Evolutionary conservation across 2,113 vertebrate species (phyloP).

Genomic region (Chelonoidis abingdonii): DNA sequence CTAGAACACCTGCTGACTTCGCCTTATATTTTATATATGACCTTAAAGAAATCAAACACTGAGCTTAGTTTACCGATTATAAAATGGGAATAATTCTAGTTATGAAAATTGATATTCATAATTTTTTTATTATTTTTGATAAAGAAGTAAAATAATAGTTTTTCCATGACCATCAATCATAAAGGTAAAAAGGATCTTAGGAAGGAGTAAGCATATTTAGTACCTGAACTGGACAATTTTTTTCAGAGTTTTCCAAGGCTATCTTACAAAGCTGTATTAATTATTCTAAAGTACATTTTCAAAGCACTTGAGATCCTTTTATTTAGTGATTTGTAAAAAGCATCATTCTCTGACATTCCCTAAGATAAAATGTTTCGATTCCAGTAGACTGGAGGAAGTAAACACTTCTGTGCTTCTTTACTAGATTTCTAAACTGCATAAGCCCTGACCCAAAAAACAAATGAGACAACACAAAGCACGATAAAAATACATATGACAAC

Average conservation of each 20-base stretch:
- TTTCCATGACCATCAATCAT: neutral
- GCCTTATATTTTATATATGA: neutral
- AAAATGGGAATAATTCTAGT: neutral
- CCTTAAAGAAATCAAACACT: neutral
- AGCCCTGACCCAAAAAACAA: neutral
- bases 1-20: neutral
- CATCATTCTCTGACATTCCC: neutral
- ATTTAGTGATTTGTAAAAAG: slow-evolving; percentile 3
- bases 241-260: neutral
- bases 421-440: neutral
- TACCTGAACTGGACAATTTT: neutral
- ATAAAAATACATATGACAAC: slow-evolving; percentile 1
- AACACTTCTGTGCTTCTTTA: neutral
- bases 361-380: neutral
- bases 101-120: neutral
- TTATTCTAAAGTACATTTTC: neutral
- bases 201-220: neutral
- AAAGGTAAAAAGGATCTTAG: neutral
- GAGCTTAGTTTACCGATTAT: neutral
- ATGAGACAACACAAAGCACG: neutral
- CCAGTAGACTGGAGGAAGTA: neutral
- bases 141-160: neutral
- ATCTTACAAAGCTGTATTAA: neutral
- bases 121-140: neutral
- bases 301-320: neutral